A percentile compares a stretch with the other conserved stretches of the same genome.
These are phyloP conservation scores for Euphydryas editha DNA, from an alignment of 2,888 invertebrate species.

Conservation along the genomic window DNA sequence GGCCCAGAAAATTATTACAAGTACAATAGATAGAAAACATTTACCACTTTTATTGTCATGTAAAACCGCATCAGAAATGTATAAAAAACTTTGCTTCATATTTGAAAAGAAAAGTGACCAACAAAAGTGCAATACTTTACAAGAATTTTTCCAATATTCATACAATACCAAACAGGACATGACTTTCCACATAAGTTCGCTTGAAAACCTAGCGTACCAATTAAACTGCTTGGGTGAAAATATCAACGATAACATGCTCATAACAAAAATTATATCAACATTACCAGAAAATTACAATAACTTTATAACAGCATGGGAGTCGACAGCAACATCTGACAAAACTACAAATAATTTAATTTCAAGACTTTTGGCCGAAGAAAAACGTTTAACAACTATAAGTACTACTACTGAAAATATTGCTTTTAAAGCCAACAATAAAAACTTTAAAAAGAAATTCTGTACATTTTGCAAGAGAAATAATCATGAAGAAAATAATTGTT, in stretches of 20 bases:
- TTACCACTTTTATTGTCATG: not conserved
- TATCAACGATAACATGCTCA: not conserved
- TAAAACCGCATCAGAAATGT: not conserved
- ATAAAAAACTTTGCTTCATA: not conserved
- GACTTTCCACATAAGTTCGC: not conserved
- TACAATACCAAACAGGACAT: not conserved
- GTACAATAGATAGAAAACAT: not conserved
- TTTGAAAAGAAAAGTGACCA: not conserved
- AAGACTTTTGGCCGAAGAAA: not conserved
- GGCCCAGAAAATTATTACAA: not conserved
- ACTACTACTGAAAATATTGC: too few species aligned
- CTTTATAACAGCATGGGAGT: not conserved
- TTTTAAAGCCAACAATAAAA: too few species aligned
- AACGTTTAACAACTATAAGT: not conserved
- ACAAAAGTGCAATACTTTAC: not conserved
- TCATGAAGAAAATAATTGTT: not conserved
- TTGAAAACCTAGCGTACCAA: not conserved
- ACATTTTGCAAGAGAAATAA: not conserved
- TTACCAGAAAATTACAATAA: not conserved
- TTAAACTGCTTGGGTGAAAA: not conserved
- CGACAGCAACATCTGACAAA: not conserved
- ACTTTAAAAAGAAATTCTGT: not conserved
- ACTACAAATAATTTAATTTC: not conserved
- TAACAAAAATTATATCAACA: not conserved
- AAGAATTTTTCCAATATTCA: not conserved